Evolutionary conservation across 92 coral and sea anemone species (phyloP), one percentile per base, ranked within the genome.

Genomic region (Heteractis magnifica): DNA sequence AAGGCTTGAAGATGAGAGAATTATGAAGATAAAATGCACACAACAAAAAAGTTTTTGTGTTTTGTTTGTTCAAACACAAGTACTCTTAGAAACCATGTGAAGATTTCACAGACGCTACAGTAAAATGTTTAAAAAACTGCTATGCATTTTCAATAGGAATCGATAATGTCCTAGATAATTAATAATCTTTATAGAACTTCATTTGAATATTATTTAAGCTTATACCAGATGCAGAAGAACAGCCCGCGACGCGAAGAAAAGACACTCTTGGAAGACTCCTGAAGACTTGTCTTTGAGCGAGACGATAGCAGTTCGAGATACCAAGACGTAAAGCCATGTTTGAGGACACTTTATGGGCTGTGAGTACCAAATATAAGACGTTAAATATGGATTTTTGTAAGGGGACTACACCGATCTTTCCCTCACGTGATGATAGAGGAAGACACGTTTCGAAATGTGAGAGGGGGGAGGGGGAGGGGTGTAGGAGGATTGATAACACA

Each of bases 241-340:
- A 84, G 4, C 80, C 56, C 13, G 82, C 87, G 6, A 76, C 81
- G n/a, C 81, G 87, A 21, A 84, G 20, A 41, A 62, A 41, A 23
- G 74, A 20, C 34, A 51, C 56, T 50, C 75, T 9, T 6, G 81
- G 58, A 48, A 23, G 8, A 3, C 44, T 84, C 76, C 81, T 64
- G 15, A 76, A 73, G 18, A 65, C 48, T 52, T 84, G 81, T 18
- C 82, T 41, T 58, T 52, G 87, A 48, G 82, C 75, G 6, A 84
- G 48, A 65, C 87, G 87, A 48, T 20, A 34, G 26, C 60, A 59
- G 15, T 72, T 19, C 56, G 87, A 13, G 11, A 84, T 16, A 3
- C 76, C 81, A 75, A 84, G 82, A 65, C 82, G 87, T 59, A 84
- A 51, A 20, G 87, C 76, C 87, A 84, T 84, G 19, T 20, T 76